Base-by-base conservation (phyloP, 1,140 invertebrate species). In the Pomacea maculata region DNA sequence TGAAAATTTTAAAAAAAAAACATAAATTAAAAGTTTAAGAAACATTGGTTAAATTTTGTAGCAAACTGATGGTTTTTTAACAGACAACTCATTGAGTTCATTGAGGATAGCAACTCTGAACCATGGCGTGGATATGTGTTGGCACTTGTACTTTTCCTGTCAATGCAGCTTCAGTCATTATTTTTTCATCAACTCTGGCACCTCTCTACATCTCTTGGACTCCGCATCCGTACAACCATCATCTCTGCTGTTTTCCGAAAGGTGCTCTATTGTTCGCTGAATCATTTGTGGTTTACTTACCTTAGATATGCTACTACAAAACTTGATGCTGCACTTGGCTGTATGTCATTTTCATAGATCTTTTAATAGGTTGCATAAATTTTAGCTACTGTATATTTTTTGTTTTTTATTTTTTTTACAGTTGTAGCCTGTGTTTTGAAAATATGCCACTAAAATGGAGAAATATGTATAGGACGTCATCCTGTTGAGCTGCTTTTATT, bases 181-280 rank as follows among this genome's bases (percentile, higher is more conserved):
- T 91, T 98, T 9, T 91, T 98, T 15, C 89, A 90, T 34, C 83
- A 85, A 21, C 86, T 89, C 75, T 89, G 88, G 82, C 88, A 90
- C 75, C 75, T 85, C 64, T 86, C 85, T 45, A 84, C 86, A 14
- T 92, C 97, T 61, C 95, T 98, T 54, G 97, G 97, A 10, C 94
- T 99, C 91, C 93, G 96, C 63, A 95, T 99, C 83, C 93, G 97
- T 81, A 97, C 97, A 0, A 95, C 96, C 1, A 91, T 99, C 34
- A 97, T 97, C 12, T 96, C 96, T 84, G 94, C 97, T 73, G 96
- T 99, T 85, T 99, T 99, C 89, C 93, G 95, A 87, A 99, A 99
- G 90, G 94, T 94, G 84, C 57, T 61, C 0, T 61, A 61, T 1
- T 14, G 4, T 14, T 61, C 1, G 57, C 15, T 61, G 57, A 2